Evolutionary conservation across 2,888 invertebrate species (phyloP), one percentile per base, ranked within the genome.

Genomic region (Chalcis sispes): DNA sequence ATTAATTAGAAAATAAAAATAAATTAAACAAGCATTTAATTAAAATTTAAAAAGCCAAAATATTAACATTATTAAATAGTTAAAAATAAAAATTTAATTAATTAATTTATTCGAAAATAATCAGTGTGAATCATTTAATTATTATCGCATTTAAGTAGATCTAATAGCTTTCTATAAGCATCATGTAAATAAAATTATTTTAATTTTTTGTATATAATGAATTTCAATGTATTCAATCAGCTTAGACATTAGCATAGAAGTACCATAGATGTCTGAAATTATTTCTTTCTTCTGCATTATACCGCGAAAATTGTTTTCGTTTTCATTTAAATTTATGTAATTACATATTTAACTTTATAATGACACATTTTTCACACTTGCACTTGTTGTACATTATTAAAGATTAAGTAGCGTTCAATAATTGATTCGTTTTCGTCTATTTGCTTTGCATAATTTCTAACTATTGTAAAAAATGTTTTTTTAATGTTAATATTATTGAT

Each of bases 201-300:
- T 65, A 52, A 65, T 65, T 64, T 64, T 40, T 7, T 4, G 10
- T 25, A 5, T 23, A 15, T 50, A 40, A 40, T 52, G 52, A 52
- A 65, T 65, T n/a, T 65, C 65, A 65, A 52, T 52, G 32, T 40
- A 65, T 65, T 65, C 52, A 36, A 65, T 65, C 52, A 65, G 36
- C 32, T 65, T 36, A 36, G 23, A 25, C n/a, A 65, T 65, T 65
- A 52, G 52, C 65, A 65, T 52, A 65, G 36, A 36, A 50, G 50
- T 52, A 64, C 29, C 62, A 48, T 46, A 64, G 40, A 18, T 29
- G 7, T 5, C 20, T 25, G 40, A 7, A 25, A 59, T 40, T 59
- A 59, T 25, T 15, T 40, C 29, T 61, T 59, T 59, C 40, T 20
- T 18, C 42, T 61, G 25, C 25, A 42, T 8, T 36, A 42, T 13